These are phyloP conservation scores for Pyrocephalus nanus DNA, from an alignment of 2,797 vertebrate genomes.

Conservation along the genomic window DNA sequence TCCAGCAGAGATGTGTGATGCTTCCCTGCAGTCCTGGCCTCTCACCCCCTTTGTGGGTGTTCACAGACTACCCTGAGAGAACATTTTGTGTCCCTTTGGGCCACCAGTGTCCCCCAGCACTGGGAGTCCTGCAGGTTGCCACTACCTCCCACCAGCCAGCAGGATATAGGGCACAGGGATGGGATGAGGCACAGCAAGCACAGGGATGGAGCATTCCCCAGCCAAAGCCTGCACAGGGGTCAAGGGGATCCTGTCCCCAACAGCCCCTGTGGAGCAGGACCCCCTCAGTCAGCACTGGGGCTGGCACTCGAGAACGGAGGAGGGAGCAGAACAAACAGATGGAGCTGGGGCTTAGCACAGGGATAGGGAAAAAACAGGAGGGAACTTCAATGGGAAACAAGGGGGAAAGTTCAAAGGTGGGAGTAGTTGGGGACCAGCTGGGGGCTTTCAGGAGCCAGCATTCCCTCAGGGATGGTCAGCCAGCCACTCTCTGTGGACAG, in stretches of 20 bases:
- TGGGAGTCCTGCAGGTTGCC: neutral
- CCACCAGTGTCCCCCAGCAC: neutral
- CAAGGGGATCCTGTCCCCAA: neutral
- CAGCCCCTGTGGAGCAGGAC: neutral
- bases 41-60: fast-evolving
- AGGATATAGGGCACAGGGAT: neutral
- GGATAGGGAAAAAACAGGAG: neutral
- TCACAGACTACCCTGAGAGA: neutral
- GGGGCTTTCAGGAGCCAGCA: neutral
- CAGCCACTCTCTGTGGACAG: neutral
- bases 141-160: neutral
- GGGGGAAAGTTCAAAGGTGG: neutral
- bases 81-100: neutral
- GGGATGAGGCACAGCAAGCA: neutral
- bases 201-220: neutral
- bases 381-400: neutral
- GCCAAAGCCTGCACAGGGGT: neutral
- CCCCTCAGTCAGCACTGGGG: neutral
- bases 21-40: neutral
- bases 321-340: neutral
- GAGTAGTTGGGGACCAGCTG: fast-evolving
- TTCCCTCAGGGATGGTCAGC: neutral
- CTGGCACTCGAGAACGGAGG: neutral
- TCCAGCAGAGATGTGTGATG: neutral
- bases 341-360: neutral